Evolutionary conservation across 2,888 invertebrate genomes (phyloP).

Genomic region (Tillus elongatus): DNA sequence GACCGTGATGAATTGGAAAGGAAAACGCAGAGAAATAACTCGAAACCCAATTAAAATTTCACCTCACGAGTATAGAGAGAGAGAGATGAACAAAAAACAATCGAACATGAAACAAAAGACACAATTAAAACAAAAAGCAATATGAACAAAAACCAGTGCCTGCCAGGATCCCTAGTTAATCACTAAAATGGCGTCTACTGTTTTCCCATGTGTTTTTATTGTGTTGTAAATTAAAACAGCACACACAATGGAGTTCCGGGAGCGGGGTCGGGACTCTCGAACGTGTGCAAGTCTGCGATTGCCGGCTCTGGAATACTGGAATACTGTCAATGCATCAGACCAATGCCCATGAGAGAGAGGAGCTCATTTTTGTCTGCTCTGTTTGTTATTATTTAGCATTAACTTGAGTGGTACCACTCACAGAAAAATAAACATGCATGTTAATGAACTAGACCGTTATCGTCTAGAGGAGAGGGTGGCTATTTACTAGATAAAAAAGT

Average conservation of each 20-base stretch:
- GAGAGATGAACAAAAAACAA: constrained; percentile 38
- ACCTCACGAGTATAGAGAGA: constrained; percentile 35
- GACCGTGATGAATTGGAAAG: constrained; percentile 28
- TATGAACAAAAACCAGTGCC: constrained; percentile 39
- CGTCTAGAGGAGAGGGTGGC: too few relatives aligned
- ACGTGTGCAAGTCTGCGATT: constrained; percentile 39
- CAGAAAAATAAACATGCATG: too few relatives aligned
- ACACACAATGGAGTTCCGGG: constrained; percentile 39
- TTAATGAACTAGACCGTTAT: too few relatives aligned
- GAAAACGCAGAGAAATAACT: constrained; percentile 34
- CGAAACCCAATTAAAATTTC: constrained; percentile 42
- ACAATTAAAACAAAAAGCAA: constrained; percentile 44
- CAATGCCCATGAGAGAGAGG: constrained; percentile 36
- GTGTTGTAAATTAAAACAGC: constrained; percentile 45
- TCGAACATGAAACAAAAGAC: constrained; percentile 38
- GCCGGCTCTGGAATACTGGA: too few relatives aligned
- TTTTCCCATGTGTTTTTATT: constrained; percentile 47
- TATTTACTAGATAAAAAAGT: too few relatives aligned
- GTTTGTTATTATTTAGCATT: constrained; percentile 17
- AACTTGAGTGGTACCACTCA: constrained; percentile 18
- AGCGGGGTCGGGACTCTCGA: constrained; percentile 32
- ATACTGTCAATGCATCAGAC: constrained; percentile 32
- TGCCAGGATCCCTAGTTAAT: constrained; percentile 44
- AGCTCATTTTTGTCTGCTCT: constrained; percentile 20
- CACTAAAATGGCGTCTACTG: constrained; percentile 46